phyloP scores from a whole-genome alignment of 2,797 vertebrate genomes.

The Danio jaintianensis region DNA sequence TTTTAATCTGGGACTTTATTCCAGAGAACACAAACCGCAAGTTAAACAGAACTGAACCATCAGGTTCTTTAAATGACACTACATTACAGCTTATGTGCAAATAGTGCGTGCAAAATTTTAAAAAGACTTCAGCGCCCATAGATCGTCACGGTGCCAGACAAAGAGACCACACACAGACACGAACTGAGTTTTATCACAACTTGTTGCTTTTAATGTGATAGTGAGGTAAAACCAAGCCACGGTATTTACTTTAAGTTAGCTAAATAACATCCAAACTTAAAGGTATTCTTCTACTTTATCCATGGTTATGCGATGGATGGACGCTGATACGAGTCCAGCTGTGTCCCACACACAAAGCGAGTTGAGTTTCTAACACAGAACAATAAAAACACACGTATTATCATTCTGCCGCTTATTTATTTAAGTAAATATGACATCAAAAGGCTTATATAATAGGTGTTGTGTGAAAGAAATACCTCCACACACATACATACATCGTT shows the following conservation, averaged over 20 bases:
- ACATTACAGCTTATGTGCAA: not conserved
- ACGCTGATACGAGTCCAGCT: constrained; percentile 16
- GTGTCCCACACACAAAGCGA: constrained; percentile 5
- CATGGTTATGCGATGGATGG: not conserved
- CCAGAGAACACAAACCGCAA: constrained; percentile 15
- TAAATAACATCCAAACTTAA: not conserved
- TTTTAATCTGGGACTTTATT: constrained; percentile 15
- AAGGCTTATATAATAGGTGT: not conserved
- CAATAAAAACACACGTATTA: not conserved
- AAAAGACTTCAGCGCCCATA: constrained; percentile 4
- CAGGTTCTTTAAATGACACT: not conserved
- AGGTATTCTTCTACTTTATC: constrained; percentile 7
- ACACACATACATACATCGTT: constrained; percentile 2
- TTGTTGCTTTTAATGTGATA: constrained; percentile 27
- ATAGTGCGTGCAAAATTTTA: not conserved
- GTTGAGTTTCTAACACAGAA: not conserved
- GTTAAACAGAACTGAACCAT: not conserved
- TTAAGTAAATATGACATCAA: not conserved
- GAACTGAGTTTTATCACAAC: constrained; percentile 4
- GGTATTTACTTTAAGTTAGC: not conserved
- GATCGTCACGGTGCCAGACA: not conserved
- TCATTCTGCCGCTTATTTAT: too few species aligned
- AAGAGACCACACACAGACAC: constrained; percentile 38
- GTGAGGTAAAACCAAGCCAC: not conserved
- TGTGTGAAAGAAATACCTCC: constrained; percentile 21